These are phyloP conservation scores for Xerus inauris DNA, from an alignment of 2,113 vertebrate species.

Conservation along the genomic window DNA sequence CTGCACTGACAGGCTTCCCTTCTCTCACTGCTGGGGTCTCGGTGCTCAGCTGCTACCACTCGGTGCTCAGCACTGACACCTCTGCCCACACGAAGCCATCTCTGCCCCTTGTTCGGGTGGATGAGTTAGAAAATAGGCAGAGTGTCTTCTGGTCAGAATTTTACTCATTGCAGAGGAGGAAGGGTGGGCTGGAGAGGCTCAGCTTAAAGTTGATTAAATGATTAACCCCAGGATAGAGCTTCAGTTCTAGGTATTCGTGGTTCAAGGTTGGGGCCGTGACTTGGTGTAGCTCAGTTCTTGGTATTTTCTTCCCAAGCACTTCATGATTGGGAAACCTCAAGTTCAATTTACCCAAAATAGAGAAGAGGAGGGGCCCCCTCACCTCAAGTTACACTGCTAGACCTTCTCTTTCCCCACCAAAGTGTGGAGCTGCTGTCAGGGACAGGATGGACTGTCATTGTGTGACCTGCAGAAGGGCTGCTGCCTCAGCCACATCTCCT, in stretches of 20 bases:
- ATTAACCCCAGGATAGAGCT: neutral
- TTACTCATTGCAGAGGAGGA: neutral
- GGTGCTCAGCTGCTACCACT: neutral
- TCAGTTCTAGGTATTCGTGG: neutral
- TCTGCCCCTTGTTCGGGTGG: neutral
- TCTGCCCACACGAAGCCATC: neutral
- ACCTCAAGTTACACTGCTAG: neutral
- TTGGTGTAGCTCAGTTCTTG: neutral
- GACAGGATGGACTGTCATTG: neutral
- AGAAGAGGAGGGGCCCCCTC: neutral
- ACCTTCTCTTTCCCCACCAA: neutral
- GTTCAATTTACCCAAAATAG: neutral
- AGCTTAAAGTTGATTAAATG: neutral
- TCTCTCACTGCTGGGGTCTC: neutral
- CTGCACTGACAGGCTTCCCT: neutral
- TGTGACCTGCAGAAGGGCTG: neutral
- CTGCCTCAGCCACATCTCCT: neutral
- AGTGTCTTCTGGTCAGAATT: neutral
- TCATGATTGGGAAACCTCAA: neutral
- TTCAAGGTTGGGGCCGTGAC: neutral
- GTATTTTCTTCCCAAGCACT: neutral
- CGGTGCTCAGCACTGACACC: neutral
- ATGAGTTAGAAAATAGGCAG: neutral
- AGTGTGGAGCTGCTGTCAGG: neutral
- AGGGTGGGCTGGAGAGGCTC: neutral